Evolutionary conservation across 2,888 invertebrate species (phyloP).

Genomic region (Antheraea yamamai): DNA sequence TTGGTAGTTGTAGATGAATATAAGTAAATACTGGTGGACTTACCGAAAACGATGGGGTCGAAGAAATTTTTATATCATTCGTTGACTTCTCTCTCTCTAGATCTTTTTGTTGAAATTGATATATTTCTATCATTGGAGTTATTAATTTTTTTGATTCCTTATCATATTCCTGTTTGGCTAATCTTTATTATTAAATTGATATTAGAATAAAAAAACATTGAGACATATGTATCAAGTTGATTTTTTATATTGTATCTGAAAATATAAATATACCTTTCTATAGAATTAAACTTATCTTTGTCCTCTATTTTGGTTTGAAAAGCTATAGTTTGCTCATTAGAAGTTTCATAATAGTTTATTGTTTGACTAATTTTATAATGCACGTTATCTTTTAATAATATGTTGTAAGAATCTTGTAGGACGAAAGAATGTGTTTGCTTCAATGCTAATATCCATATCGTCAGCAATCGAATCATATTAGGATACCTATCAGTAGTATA

Average conservation of each 20-base stretch:
- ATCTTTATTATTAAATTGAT: constrained; percentile 31
- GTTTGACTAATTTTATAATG: constrained; percentile 49
- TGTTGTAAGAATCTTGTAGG: constrained; percentile 38
- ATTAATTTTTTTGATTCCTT: not conserved
- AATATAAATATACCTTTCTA: not conserved
- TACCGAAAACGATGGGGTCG: not conserved
- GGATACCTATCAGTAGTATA: not conserved
- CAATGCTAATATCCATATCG: constrained; percentile 32
- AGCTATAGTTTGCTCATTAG: constrained; percentile 30
- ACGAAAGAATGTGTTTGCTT: constrained; percentile 28
- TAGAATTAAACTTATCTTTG: not conserved
- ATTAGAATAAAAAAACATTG: not conserved
- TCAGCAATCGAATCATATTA: not conserved
- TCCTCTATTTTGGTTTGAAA: not conserved
- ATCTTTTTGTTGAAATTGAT: not conserved
- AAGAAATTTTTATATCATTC: not conserved
- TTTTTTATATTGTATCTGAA: not conserved
- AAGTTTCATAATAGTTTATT: constrained; percentile 47
- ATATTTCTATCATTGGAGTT: not conserved
- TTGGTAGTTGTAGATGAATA: not conserved
- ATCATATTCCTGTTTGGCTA: constrained; percentile 34
- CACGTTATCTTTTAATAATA: constrained; percentile 39
- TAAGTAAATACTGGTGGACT: not conserved
- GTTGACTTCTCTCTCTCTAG: not conserved
- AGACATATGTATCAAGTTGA: not conserved